Conservation (phyloP, 2,888 invertebrate genomes). For the Chalcis sispes region DNA sequence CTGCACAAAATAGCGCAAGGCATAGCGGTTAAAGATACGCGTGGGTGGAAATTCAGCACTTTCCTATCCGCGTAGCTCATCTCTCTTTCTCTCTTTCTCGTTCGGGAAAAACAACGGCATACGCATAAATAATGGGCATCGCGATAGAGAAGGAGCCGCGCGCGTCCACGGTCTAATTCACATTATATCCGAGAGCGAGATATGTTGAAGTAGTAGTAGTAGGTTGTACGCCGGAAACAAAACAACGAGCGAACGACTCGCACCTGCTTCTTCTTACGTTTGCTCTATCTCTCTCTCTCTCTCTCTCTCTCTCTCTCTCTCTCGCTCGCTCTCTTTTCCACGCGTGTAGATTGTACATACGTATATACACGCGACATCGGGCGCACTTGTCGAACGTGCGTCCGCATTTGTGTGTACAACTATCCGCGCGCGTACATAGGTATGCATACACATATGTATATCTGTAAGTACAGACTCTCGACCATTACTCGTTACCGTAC, state of each 20-base stretch:
- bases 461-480: too few relatives aligned
- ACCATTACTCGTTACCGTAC: too few relatives aligned
- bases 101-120: constrained; percentile 35
- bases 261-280: constrained; percentile 41
- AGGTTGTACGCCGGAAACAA: constrained; percentile 40
- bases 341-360: not conserved
- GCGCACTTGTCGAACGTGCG: not conserved
- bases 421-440: too few relatives aligned
- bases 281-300: too few relatives aligned
- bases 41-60: constrained; percentile 52
- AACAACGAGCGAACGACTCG: constrained; percentile 18
- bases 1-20: not conserved
- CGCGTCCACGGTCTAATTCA: constrained; percentile 57
- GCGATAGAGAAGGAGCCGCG: constrained; percentile 16
- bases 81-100: not conserved
- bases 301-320: too few relatives aligned
- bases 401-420: too few relatives aligned
- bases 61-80: constrained; percentile 34
- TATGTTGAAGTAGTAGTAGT: not conserved
- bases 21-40: constrained; percentile 27
- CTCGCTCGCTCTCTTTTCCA: too few relatives aligned
- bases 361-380: not conserved
- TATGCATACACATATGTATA: too few relatives aligned
- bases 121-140: constrained; percentile 36
- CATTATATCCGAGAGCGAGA: constrained; percentile 26